Percentiles rank a stretch among this genome's conserved stretches.
phyloP scores from a whole-genome alignment of 1,140 invertebrate genomes.

The Maniola jurtina region DNA sequence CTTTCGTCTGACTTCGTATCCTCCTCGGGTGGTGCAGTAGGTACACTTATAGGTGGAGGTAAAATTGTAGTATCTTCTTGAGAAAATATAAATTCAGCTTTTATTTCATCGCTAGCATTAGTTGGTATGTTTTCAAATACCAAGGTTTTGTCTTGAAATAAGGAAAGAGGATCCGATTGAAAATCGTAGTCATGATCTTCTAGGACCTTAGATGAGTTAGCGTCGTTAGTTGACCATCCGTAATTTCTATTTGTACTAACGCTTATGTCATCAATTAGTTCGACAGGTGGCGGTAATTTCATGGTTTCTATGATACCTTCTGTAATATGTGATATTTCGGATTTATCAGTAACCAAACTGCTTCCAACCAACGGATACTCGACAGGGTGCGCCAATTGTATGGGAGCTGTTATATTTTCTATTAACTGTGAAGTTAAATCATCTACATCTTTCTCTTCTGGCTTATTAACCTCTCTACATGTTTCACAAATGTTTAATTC shows the following conservation, averaged over 20 bases:
- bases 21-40: slow-evolving; percentile 58
- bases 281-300: slow-evolving; percentile 47
- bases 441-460: slow-evolving; percentile 54
- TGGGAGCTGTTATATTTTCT: slow-evolving; percentile 68
- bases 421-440: slow-evolving; percentile 64
- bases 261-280: slow-evolving; percentile 43
- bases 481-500: slow-evolving; percentile 64
- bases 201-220: slow-evolving; percentile 9
- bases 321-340: slow-evolving; percentile 50
- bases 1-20: slow-evolving; percentile 62
- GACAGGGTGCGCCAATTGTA: slow-evolving; percentile 66
- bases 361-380: slow-evolving; percentile 35
- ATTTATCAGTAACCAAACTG: slow-evolving; percentile 22
- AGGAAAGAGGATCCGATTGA: slow-evolving; percentile 13
- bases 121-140: slow-evolving; percentile 56
- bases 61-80: slow-evolving; percentile 46
- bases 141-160: slow-evolving; percentile 40
- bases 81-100: slow-evolving; percentile 53
- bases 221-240: slow-evolving; percentile 44
- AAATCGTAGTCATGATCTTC: slow-evolving; percentile 27
- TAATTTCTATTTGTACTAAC: slow-evolving; percentile 38
- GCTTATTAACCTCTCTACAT: slow-evolving; percentile 57
- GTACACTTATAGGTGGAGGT: slow-evolving; percentile 47
- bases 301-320: slow-evolving; percentile 61
- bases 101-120: slow-evolving; percentile 63